Conservation (phyloP, 2,888 invertebrate species). For the Nomada lathburiana region DNA sequence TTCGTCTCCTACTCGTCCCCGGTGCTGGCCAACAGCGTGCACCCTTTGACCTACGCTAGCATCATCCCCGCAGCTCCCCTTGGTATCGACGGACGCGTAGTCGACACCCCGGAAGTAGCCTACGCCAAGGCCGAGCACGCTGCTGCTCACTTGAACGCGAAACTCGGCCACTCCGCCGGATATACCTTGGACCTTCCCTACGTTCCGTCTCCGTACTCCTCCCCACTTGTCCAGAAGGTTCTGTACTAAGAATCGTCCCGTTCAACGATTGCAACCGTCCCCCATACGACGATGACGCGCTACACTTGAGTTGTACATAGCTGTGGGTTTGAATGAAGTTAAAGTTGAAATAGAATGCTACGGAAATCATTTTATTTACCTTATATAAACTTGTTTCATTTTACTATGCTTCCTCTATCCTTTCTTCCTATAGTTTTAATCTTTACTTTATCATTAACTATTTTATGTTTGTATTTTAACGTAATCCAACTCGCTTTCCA, state of each 20-base stretch:
- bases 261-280: too few species aligned
- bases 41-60: slow-evolving; percentile 42
- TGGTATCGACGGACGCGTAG: slow-evolving; percentile 79
- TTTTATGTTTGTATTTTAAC: too few species aligned
- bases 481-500: too few species aligned
- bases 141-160: slow-evolving; percentile 78
- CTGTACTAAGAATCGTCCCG: slow-evolving; percentile 3
- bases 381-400: too few species aligned
- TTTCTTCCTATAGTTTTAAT: too few species aligned
- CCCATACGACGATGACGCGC: neutral
- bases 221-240: slow-evolving; percentile 61
- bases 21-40: slow-evolving; percentile 2
- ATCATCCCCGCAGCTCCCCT: slow-evolving; percentile 74
- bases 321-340: slow-evolving; percentile 33
- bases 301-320: slow-evolving; percentile 22
- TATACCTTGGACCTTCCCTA: slow-evolving; percentile 44
- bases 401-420: too few species aligned
- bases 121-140: slow-evolving; percentile 80
- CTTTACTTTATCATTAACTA: too few species aligned
- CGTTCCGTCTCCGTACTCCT: slow-evolving; percentile 58
- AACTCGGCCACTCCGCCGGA: slow-evolving; percentile 67
- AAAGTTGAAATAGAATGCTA: slow-evolving; percentile 4
- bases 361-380: too few species aligned
- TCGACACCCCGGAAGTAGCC: slow-evolving; percentile 82
- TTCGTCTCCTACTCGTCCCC: slow-evolving; percentile 33